Percentiles rank a stretch among this genome's conserved stretches.
Conservation (phyloP, 2,797 vertebrate genomes). For the Enoplosus armatus region DNA sequence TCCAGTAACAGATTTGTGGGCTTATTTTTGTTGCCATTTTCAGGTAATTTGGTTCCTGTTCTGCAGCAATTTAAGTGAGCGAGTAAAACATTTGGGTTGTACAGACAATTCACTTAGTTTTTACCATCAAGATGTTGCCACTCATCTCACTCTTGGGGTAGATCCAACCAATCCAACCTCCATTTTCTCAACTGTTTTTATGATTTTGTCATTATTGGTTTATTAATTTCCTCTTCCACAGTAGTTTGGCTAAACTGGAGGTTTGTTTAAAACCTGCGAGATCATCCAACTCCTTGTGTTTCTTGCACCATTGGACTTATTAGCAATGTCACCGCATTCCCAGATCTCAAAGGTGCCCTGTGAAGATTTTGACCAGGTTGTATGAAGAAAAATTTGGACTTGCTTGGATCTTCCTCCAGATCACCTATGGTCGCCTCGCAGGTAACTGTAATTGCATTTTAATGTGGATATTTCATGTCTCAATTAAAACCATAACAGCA, state of each 20-base stretch:
- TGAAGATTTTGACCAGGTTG: neutral
- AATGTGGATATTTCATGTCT: constrained; percentile 20
- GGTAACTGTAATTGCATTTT: neutral
- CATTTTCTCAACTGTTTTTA: neutral
- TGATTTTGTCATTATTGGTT: neutral
- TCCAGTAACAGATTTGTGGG: neutral
- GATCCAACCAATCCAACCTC: neutral
- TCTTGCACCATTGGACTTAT: neutral
- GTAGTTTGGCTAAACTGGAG: neutral
- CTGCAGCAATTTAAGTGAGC: neutral
- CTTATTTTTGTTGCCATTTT: neutral
- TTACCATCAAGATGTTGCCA: neutral
- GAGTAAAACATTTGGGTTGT: neutral
- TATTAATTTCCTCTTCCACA: neutral
- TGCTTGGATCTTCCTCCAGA: neutral
- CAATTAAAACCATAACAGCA: neutral
- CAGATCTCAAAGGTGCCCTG: neutral
- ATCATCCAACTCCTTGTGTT: neutral
- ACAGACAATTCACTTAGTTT: neutral
- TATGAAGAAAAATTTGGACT: too few relatives aligned
- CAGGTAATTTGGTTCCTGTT: neutral
- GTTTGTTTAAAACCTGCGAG: neutral
- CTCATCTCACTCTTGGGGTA: neutral
- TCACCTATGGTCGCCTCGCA: neutral
- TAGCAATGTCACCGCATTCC: neutral